Base-by-base conservation (phyloP, 1,140 invertebrate genomes). In the Hylyphantes graminicola region DNA sequence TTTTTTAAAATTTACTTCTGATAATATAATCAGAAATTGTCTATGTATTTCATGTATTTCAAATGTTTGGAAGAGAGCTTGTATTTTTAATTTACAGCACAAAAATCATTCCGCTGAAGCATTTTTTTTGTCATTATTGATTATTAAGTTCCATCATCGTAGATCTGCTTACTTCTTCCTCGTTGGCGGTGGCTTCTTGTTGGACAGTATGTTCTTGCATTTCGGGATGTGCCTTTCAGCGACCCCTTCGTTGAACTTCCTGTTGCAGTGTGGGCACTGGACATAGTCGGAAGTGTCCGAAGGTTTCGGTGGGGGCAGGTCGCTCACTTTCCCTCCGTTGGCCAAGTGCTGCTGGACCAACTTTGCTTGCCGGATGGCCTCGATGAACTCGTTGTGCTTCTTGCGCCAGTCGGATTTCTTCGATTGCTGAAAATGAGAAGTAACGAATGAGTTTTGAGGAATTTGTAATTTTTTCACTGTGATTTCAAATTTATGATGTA, bases 151-250 rank as follows among this genome's bases (percentile, higher is more conserved):
- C 35, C 35, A 5, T 35, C n/a, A n/a, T n/a, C n/a, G n/a, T n/a
- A n/a, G n/a, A n/a, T 35, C 35, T 35, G 35, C 35, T 35, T 61
- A 82, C 54, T 64, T 83, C 61, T 72, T 75, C 59, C 73, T 74
- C 5, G 70, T 5, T 50, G 68, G 55, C 0, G 51, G 57, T n/a
- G 72, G 77, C 51, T 78, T 79, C 63, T 86, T 86, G n/a, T 86
- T 86, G 10, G 68, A 85, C 5, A 61, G 19, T 21, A 86, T 86
- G 21, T 86, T 82, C 74, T 85, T 94, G 90, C 97, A 98, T 93
- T 95, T 97, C 68, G 94, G 93, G 73, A 97, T 95, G 90, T 98
- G 97, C 2, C 96, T 92, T 84, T 97, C 96, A 87, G 94, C 97
- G 0, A 96, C 95, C 87, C 94, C 95, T 54, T 93, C 90, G 54